Base-by-base conservation (phyloP, 2,797 vertebrate genomes). In the Tapera naevia region DNA sequence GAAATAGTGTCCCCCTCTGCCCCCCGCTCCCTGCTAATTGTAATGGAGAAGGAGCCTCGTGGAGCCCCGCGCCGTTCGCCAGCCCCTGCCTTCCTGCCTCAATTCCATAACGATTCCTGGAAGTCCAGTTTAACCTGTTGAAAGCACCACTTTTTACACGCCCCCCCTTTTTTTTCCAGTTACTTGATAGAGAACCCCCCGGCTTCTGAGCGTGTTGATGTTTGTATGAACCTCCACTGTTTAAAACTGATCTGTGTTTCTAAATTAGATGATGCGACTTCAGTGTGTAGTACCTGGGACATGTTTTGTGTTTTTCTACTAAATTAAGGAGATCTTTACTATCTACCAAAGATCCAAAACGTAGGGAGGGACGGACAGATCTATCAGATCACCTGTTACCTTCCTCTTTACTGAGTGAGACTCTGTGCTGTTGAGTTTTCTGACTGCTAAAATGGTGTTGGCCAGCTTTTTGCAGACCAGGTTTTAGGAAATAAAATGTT, bases 321-420 rank as follows among this genome's bases (percentile, higher is more conserved):
- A 23, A 33, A 11, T 37, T 51, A 73, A 57, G 37, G 46, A 85
- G 41, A 1, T 19, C 18, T 24, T 74, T 66, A 12, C 50, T 48
- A 9, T 46, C 24, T 70, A 5, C 17, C 46, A 16, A n/a, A 64
- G n/a, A 24, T 56, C 41, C 30, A 13, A 28, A 21, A 53, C 0
- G 0, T 5, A 27, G 13, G 7, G 17, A 39, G 37, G 1, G 2
- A 30, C 2, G 1, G 30, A 30, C 32, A 23, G 21, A 33, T 39
- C 3, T 2, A 13, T 51, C 33, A 16, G 13, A 8, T 73, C 53
- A 27, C 24, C 46, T n/a, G 17, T 62, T 80, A 13, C 13, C 4
- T 9, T 74, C 22, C 22, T 39, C 39, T 33, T 46, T 7, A 5
- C 2, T 1, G 0, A 11, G 0, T 7, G 24, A 18, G 7, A 17